Evolutionary conservation across 2,113 vertebrate genomes (phyloP), one percentile per base, ranked within the genome.

Genomic region (Phaethornis superciliosus): DNA sequence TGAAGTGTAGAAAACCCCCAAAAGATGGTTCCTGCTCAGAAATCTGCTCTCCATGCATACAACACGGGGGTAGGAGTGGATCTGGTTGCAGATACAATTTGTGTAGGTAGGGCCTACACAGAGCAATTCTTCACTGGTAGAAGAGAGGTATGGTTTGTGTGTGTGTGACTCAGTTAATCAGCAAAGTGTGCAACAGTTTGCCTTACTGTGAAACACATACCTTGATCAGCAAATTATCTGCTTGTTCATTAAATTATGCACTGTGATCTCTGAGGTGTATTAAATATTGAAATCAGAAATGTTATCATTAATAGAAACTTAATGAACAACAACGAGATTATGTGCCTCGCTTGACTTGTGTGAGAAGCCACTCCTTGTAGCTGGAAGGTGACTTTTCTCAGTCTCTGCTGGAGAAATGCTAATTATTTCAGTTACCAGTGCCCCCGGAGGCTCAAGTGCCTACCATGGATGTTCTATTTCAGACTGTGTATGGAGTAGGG

Each of bases 181-280:
- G 75, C 70, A 89, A 85, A 92, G 64, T 81, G 60, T 56, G 68
- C 44, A 63, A 88, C 79, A 60, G 60, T 89, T 85, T 93, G 56
- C 64, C 35, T 85, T 94, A 71, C 91, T 95, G 59, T 9, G 13
- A 94, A 91, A 46, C 35, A 4, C n/a, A 56, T 74, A 88, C 79
- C 76, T 95, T 91, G 87, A 95, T 96, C 91, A 93, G 93, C 91
- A 93, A 83, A 88, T 95, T 95, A 96, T 85, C 79, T 91, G 42
- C 91, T 87, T 90, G 82, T 68, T 44, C 79, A 33, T 94, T 95
- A 95, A 94, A 88, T 95, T 91, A 90, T 70, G 64, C 44, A 28
- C 60, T 27, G 13, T 93, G 93, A 95, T 96, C 85, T 97, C 94
- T 68, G 89, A 85, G 52, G 70, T 88, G 71, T 81, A 68, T 91